Percentiles rank a stretch among this genome's conserved stretches.
These are phyloP conservation scores for Selene dorsalis DNA, from an alignment of 2,797 vertebrate genomes.

Conservation along the genomic window DNA sequence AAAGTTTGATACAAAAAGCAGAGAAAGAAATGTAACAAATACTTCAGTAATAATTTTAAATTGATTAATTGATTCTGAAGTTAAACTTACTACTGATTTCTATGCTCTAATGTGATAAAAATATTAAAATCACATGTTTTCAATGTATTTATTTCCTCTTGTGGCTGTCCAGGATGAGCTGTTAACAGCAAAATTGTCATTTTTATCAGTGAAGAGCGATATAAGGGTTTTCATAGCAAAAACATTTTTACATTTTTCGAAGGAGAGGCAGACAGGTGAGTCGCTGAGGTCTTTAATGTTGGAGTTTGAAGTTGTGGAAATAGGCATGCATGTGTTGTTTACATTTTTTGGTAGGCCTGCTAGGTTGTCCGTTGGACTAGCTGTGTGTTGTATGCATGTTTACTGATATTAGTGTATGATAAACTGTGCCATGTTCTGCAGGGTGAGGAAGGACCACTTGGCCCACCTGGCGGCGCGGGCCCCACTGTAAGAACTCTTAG, in stretches of 20 bases:
- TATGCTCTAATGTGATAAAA: too few species aligned
- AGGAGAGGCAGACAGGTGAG: too few species aligned
- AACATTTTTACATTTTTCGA: too few species aligned
- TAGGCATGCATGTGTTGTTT: background rate
- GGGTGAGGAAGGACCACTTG: slow-evolving; percentile 94
- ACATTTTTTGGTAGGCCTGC: slow-evolving; percentile 11
- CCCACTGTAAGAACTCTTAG: slow-evolving; percentile 86
- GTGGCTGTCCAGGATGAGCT: too few species aligned
- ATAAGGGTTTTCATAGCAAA: too few species aligned
- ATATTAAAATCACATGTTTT: too few species aligned
- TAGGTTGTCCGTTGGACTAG: background rate
- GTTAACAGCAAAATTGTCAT: too few species aligned
- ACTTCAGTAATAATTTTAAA: background rate
- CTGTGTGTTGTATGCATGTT: slow-evolving; percentile 38
- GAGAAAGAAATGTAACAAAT: background rate
- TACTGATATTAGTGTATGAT: slow-evolving; percentile 18
- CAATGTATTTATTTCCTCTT: too few species aligned
- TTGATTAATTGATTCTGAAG: background rate
- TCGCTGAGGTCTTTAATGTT: too few species aligned
- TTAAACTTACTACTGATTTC: too few species aligned
- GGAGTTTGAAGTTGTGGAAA: too few species aligned
- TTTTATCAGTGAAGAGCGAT: too few species aligned
- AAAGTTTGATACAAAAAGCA: background rate
- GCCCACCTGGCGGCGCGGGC: slow-evolving; percentile 88
- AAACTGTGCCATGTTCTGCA: slow-evolving; percentile 75